Base-by-base conservation (phyloP, 1,140 invertebrate genomes). In the Octopus sinensis region DNA sequence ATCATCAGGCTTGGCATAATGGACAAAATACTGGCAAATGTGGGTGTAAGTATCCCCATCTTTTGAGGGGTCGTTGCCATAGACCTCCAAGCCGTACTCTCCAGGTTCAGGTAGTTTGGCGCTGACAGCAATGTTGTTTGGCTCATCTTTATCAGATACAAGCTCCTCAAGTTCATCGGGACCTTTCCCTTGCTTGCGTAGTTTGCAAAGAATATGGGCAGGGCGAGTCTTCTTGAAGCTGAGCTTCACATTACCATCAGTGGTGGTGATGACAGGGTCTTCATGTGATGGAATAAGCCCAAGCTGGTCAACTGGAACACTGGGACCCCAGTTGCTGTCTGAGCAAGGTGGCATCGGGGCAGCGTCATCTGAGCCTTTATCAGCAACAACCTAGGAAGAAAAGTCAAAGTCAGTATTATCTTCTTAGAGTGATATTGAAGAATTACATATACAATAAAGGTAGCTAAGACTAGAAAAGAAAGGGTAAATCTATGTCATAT, bases 1-100 rank as follows among this genome's bases (percentile, higher is more conserved):
- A 53, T 88, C 86, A 30, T 84, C 81, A 5, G 85, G 85, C 7
- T 86, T 82, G 5, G 88, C 87, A 81, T 83, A 89, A 83, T 90
- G 87, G n/a, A 91, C 86, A 83, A 90, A 87, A 81, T 91, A 91
- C 84, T 91, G 90, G 83, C 88, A 90, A 30, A 90, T 87, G 79
- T 90, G 89, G 23, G 88, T 90, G 84, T 90, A 91, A 6, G 90
- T 90, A 85, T 90, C 90, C 0, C 89, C 89, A 84, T 91, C 90
- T 76, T 88, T 88, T 10, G 86, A 85, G 9, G 90, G 90, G 79
- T 91, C 90, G 83, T 91, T 91, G 23, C 89, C 89, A 80, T 91
- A 91, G 78, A 91, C 87, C 84, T 91, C 90, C 76, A 91, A 86
- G 52, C 89, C 90, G 84, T 90, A 91, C 83, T 91, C 90, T 43